phyloP scores from a whole-genome alignment of 2,797 vertebrate species.

The Astyanax mexicanus region DNA sequence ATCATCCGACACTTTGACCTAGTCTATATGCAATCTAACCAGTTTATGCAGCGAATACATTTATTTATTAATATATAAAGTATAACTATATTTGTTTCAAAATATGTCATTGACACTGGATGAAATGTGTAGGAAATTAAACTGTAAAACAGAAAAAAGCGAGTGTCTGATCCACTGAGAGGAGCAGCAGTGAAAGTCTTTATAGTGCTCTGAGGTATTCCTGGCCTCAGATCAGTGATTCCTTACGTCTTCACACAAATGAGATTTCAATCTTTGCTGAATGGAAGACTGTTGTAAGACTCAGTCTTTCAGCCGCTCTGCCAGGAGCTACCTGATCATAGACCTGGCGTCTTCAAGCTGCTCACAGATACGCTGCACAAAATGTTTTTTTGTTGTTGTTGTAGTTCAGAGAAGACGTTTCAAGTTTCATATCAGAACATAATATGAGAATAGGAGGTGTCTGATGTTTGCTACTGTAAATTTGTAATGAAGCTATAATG shows the following conservation, averaged over 20 bases:
- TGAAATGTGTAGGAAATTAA: neutral
- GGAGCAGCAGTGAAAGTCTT: conserved; percentile 47
- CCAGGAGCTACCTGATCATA: conserved; percentile 60
- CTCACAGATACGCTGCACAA: conserved; percentile 57
- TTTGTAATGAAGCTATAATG: too few relatives aligned
- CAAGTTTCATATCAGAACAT: neutral
- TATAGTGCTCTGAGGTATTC: conserved; percentile 65
- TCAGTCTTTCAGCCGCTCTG: conserved; percentile 67
- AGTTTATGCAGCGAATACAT: too few relatives aligned
- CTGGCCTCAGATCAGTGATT: conserved; percentile 68
- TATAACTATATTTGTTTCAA: too few relatives aligned
- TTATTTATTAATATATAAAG: too few relatives aligned
- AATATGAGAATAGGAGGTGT: too few relatives aligned
- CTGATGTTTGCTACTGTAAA: too few relatives aligned
- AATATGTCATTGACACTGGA: too few relatives aligned
- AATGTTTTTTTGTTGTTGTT: too few relatives aligned
- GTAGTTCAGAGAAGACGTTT: neutral
- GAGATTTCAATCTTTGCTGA: conserved; percentile 65
- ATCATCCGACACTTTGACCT: too few relatives aligned
- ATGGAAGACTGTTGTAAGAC: conserved; percentile 67
- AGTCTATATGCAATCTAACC: too few relatives aligned
- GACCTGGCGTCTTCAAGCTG: conserved; percentile 61
- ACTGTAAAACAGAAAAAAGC: conserved; percentile 11
- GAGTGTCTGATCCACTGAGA: conserved; percentile 52
- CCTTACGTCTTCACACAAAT: conserved; percentile 62